These are phyloP conservation scores for Thysanoteuthis rhombus DNA, from an alignment of 2,888 invertebrate species.

Conservation along the genomic window DNA sequence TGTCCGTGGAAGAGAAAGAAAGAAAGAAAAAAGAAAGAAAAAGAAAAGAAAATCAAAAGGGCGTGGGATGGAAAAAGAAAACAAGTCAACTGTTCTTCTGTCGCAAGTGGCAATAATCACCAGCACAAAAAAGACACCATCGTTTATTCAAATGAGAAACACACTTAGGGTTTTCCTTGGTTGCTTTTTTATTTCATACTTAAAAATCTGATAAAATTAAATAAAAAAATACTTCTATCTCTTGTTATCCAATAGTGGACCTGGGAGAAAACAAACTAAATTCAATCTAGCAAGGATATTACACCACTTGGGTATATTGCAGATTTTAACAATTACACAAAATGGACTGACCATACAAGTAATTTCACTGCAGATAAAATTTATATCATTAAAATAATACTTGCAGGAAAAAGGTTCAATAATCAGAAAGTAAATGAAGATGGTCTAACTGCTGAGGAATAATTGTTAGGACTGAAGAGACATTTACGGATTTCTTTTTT, in stretches of 20 bases:
- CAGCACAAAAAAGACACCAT: neutral
- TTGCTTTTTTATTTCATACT: neutral
- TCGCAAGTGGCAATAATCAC: neutral
- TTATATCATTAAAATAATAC: neutral
- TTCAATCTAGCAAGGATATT: neutral
- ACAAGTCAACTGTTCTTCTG: neutral
- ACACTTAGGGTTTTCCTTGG: neutral
- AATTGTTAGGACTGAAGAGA: neutral
- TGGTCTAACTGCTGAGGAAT: neutral
- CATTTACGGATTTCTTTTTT: neutral
- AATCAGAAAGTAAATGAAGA: neutral
- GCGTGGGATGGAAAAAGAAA: neutral
- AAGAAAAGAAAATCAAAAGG: neutral
- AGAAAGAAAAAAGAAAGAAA: too few species aligned
- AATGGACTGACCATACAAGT: too few species aligned
- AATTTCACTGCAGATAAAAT: too few species aligned
- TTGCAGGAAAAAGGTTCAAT: neutral
- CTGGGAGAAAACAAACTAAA: neutral
- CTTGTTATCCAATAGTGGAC: too few species aligned
- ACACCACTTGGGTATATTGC: neutral
- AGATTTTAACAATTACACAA: neutral
- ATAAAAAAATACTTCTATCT: too few species aligned
- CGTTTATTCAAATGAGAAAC: neutral
- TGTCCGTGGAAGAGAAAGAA: neutral
- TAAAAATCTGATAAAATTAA: neutral